Percentiles rank a stretch among this genome's conserved stretches.
phyloP scores from a whole-genome alignment of 2,797 vertebrate genomes.

The Intellagama lesueurii region DNA sequence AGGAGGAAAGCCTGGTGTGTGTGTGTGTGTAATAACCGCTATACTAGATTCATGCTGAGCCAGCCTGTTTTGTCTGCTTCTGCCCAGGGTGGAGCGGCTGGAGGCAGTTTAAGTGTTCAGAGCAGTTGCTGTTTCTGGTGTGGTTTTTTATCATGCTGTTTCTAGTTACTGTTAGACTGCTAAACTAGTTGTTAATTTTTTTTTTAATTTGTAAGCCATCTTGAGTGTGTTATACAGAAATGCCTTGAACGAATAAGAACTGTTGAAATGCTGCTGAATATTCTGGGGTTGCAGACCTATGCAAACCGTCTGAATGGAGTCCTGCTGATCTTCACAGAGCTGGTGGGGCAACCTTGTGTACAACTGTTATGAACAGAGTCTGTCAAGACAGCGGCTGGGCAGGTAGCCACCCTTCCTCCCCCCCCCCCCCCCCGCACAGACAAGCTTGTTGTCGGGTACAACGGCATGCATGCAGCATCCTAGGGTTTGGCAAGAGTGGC shows the following conservation, averaged over 20 bases:
- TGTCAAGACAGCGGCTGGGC: neutral
- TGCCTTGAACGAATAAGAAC: neutral
- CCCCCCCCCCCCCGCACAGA: neutral
- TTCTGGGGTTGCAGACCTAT: neutral
- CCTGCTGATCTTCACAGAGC: neutral
- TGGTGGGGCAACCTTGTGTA: neutral
- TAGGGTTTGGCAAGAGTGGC: neutral
- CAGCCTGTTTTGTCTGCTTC: too few species aligned
- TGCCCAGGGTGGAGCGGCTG: too few species aligned
- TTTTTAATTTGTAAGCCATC: neutral
- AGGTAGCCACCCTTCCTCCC: neutral
- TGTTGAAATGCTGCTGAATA: neutral
- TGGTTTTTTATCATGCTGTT: too few species aligned
- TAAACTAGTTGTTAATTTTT: neutral
- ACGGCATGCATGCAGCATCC: constrained; percentile 8
- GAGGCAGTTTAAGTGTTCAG: too few species aligned
- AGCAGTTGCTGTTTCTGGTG: neutral
- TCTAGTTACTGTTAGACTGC: neutral
- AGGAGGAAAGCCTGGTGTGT: too few species aligned
- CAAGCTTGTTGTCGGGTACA: neutral
- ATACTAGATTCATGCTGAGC: too few species aligned
- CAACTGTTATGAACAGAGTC: neutral
- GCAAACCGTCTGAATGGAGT: neutral
- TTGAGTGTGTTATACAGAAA: neutral
- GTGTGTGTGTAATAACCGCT: too few species aligned